Base-by-base conservation (phyloP, 2,888 invertebrate species). In the Acleris cristana region DNA sequence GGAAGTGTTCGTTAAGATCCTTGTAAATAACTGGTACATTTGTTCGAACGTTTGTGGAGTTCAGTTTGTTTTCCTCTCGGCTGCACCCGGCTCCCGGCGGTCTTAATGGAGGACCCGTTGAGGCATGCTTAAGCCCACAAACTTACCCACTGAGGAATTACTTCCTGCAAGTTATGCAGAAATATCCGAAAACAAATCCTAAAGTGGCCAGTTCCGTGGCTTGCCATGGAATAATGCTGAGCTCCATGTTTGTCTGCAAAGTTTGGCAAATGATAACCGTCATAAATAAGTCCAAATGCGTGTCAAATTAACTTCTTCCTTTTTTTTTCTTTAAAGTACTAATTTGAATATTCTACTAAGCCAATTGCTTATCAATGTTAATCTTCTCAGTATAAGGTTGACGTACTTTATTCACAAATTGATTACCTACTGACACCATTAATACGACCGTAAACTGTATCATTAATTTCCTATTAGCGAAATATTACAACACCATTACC, bases 61-160 rank as follows among this genome's bases (percentile, higher is more conserved):
- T 48, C n/a, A 52, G 62, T 66, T 62, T 66, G 61, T 62, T 62
- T 66, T 56, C 52, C 57, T 52, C 66, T 62, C 30, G 65, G 65
- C 61, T 62, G 45, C 48, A 48, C 66, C 53, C 45, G 30, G 26
- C 48, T 34, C 49, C 58, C 19, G 30, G 56, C 26, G 18, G 44
- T 51, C 51, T n/a, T 60, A 61, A 65, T 65, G 65, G 55, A 61
- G 55, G 55, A 54, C 19, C 34, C 45, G n/a, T 62, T 57, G 57
- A 57, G 18, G 60, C 51, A 65, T 51, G 54, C 49, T 16, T 19
- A 21, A 40, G 7, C 16, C 21, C 23, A 21, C 21, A 55, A 54
- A 60, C 19, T 55, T 21, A 49, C 48, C 19, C 16, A 23, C 7
- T 60, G 6, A 40, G 49, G 18, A 59, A 49, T 55, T 16, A 1